Base-by-base conservation (phyloP, 1,140 invertebrate species). In the Bombus balteatus region DNA sequence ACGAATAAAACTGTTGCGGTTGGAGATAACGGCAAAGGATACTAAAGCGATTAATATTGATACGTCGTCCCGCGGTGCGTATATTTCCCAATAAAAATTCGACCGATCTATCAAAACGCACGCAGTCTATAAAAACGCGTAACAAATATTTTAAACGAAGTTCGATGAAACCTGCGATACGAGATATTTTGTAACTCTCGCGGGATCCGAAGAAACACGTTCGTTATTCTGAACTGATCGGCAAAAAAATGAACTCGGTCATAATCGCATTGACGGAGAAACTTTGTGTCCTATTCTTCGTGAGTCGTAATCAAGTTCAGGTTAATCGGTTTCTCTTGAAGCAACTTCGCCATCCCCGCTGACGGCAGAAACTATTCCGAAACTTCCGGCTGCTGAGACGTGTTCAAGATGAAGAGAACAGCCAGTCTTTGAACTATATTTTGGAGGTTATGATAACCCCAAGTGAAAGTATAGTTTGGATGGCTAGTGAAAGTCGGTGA, bases 391-490 rank as follows among this genome's bases (percentile, higher is more conserved):
- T 9, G 12, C 25, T 9, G 13, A n/a, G 57, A 81, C 41, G 71
- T 32, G 79, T 72, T 59, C 37, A 59, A 37, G 47, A 68, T 41
- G 72, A 81, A 81, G 70, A 66, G 83, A 81, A 66, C 78, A 37
- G 1, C 76, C 39, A 47, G 13, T 71, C 53, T 47, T 53, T 18
- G 66, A 79, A 41, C 62, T 71, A 77, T 47, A 34, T 32, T 22
- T 41, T 25, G 57, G 28, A 65, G 39, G 62, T 81, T 74, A 43
- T n/a, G 70, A 74, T 66, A 53, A 70, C 65, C 32, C 47, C 4
- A 12, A 72, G 83, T 81, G 77, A 81, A 85, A 81, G 70, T 81
- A 81, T 57, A 57, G 28, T 39, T 70, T n/a, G n/a, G n/a, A 25
- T 25, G 32, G 39, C 32, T 10, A 39, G 75, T 47, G 82, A 84